phyloP scores from a whole-genome alignment of 2,888 invertebrate genomes.

The Loripinus fragilis region DNA sequence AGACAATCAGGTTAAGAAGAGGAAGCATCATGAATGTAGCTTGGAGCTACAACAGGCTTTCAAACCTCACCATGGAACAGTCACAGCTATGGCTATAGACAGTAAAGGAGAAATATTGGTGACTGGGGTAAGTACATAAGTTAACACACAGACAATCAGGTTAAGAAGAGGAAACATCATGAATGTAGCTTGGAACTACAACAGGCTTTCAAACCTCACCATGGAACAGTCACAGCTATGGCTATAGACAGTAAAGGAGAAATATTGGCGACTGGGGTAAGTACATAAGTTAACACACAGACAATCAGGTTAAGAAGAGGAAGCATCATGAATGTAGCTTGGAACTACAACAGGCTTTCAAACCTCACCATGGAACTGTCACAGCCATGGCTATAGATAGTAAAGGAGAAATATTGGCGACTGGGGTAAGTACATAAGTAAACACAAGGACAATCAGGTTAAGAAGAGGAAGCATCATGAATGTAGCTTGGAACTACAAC shows the following conservation, averaged over 20 bases:
- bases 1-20: conserved; percentile 61
- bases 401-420: conserved; percentile 79
- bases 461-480: conserved; percentile 72
- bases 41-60: conserved; percentile 81
- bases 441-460: conserved; percentile 62
- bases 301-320: conserved; percentile 60
- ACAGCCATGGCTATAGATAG: conserved; percentile 79
- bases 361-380: conserved; percentile 81
- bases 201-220: conserved; percentile 83
- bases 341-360: conserved; percentile 81
- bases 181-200: conserved; percentile 79
- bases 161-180: conserved; percentile 67
- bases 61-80: conserved; percentile 81
- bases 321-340: conserved; percentile 78
- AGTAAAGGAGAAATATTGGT: conserved; percentile 79
- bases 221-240: conserved; percentile 75
- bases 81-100: conserved; percentile 81
- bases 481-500: conserved; percentile 78
- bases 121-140: conserved; percentile 80
- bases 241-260: conserved; percentile 80
- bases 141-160: conserved; percentile 64
- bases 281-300: conserved; percentile 70
- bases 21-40: conserved; percentile 76
- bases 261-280: conserved; percentile 82
- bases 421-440: conserved; percentile 80